These are phyloP conservation scores for Nannoperca obscura DNA, from an alignment of 2,797 vertebrate genomes.

Conservation along the genomic window DNA sequence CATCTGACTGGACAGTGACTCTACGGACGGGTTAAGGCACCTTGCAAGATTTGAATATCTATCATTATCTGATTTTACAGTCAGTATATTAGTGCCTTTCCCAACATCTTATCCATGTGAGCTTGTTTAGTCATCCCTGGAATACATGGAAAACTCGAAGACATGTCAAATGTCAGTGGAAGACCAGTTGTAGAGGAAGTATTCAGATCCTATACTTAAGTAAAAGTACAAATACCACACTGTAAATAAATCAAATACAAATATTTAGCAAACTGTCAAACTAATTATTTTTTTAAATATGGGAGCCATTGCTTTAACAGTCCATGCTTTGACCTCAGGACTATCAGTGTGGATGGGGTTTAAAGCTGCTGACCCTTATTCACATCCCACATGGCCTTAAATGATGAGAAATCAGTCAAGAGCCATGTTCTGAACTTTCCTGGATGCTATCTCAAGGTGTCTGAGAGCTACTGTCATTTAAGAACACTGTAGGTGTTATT, in stretches of 20 bases:
- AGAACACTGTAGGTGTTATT: slow-evolving; percentile 44
- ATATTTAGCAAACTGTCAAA: background rate
- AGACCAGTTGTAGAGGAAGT: background rate
- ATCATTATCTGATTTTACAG: background rate
- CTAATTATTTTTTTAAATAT: background rate
- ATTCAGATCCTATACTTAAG: too few relatives aligned
- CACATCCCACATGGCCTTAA: background rate
- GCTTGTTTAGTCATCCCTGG: background rate
- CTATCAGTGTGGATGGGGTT: background rate
- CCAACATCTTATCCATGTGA: background rate
- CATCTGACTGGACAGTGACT: background rate
- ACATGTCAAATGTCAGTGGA: background rate
- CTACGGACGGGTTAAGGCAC: background rate
- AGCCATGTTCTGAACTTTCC: slow-evolving; percentile 1
- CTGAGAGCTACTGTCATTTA: slow-evolving; percentile 30
- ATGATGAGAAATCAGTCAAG: background rate
- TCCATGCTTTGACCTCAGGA: background rate
- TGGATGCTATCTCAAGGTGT: slow-evolving; percentile 45
- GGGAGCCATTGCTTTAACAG: background rate
- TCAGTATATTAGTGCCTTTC: background rate
- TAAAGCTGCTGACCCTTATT: slow-evolving; percentile 3
- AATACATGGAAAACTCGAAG: background rate
- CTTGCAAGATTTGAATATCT: background rate
- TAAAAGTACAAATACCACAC: too few relatives aligned
- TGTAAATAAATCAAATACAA: background rate